phyloP scores from a whole-genome alignment of 2,888 invertebrate genomes.

The Adelphocoris suturalis region DNA sequence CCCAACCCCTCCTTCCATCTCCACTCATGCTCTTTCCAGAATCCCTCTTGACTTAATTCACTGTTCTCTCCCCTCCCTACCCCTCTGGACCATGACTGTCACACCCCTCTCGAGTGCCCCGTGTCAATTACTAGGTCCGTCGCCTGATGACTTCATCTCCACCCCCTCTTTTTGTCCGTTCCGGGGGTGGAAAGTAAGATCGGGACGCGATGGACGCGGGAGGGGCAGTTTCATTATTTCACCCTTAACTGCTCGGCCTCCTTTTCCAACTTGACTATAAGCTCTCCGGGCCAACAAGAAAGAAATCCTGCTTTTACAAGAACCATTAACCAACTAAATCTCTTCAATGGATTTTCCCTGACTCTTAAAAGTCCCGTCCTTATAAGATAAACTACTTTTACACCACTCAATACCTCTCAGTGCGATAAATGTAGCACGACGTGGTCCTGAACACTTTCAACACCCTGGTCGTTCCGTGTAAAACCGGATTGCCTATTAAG shows the following conservation, averaged over 20 bases:
- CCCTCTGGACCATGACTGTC: not conserved
- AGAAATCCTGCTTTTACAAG: conserved; percentile 59
- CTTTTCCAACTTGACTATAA: conserved; percentile 55
- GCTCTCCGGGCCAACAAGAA: conserved; percentile 52
- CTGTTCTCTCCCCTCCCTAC: not conserved
- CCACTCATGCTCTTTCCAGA: not conserved
- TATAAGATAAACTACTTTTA: conserved; percentile 48
- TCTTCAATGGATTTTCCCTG: conserved; percentile 55
- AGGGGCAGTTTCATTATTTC: conserved; percentile 59
- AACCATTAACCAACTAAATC: conserved; percentile 61
- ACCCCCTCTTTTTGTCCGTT: conserved; percentile 31
- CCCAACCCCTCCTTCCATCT: not conserved
- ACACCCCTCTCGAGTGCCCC: conserved; percentile 29
- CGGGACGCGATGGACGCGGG: conserved; percentile 31
- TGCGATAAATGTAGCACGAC: not conserved
- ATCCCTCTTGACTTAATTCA: conserved; percentile 63
- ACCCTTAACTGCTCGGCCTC: conserved; percentile 56
- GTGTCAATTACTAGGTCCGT: conserved; percentile 60
- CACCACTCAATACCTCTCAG: conserved; percentile 20
- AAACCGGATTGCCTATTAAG: no score
- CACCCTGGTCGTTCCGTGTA: not conserved
- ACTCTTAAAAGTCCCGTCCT: conserved; percentile 34
- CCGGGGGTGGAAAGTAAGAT: conserved; percentile 33
- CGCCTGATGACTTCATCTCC: conserved; percentile 61
- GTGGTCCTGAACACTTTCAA: not conserved